A percentile compares a stretch with the other conserved stretches of the same genome.
phyloP scores from a whole-genome alignment of 2,797 vertebrate species.

The Pampus argenteus region DNA sequence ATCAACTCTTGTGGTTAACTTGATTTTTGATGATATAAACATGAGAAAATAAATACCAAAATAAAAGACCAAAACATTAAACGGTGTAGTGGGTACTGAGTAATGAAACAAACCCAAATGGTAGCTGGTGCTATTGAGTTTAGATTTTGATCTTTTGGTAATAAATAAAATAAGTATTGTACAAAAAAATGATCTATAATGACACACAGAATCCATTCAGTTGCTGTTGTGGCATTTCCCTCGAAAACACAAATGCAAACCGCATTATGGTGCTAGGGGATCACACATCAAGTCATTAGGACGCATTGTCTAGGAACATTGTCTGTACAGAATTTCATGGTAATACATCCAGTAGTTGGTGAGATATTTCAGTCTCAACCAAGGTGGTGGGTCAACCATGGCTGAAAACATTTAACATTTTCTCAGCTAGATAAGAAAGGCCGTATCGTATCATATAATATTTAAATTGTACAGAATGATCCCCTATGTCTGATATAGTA shows the following conservation, averaged over 20 bases:
- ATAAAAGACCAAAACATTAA: not conserved
- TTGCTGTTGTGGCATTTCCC: not conserved
- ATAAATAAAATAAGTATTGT: not conserved
- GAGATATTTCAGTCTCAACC: not conserved
- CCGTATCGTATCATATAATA: not conserved
- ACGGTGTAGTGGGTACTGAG: not conserved
- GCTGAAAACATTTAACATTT: not conserved
- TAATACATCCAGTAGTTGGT: not conserved
- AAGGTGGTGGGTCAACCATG: not conserved
- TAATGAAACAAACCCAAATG: not conserved
- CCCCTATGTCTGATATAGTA: not conserved
- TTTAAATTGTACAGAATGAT: too few relatives aligned
- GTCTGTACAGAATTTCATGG: not conserved
- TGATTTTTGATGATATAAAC: slow-evolving; percentile 6
- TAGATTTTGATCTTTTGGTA: not conserved
- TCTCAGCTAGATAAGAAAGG: not conserved
- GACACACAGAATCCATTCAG: not conserved
- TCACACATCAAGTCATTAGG: not conserved
- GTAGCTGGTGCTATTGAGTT: not conserved
- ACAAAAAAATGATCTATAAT: not conserved
- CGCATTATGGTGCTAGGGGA: not conserved
- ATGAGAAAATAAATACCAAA: not conserved
- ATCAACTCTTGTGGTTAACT: slow-evolving; percentile 4
- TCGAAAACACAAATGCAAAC: not conserved
- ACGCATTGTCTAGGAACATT: not conserved